A percentile compares a stretch with the other conserved stretches of the same genome.
These are phyloP conservation scores for Gisinianus flammeolus DNA, from an alignment of 2,888 invertebrate species.

Conservation along the genomic window DNA sequence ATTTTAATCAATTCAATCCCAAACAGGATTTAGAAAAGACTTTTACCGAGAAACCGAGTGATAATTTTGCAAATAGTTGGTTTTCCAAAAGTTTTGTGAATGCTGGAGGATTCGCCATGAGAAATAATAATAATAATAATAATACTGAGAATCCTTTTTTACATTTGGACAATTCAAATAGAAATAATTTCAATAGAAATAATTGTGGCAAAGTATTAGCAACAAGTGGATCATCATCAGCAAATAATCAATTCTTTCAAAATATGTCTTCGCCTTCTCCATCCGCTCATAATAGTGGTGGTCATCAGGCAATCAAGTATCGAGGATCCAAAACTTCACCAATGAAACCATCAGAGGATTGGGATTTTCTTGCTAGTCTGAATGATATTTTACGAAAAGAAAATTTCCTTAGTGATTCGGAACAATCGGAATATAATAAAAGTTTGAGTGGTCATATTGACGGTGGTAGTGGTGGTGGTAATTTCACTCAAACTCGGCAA, in stretches of 20 bases:
- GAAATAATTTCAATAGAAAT: not conserved
- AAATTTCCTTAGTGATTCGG: constrained; percentile 53
- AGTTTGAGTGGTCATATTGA: not conserved
- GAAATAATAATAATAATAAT: not conserved
- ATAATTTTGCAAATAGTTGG: constrained; percentile 46
- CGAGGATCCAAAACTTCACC: constrained; percentile 30
- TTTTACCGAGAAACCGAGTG: not conserved
- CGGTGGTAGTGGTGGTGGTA: not conserved
- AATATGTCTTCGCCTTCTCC: not conserved
- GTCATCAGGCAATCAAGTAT: not conserved
- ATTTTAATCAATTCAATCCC: not conserved
- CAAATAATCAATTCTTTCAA: not conserved
- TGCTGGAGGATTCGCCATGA: constrained; percentile 39
- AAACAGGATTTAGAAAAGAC: not conserved
- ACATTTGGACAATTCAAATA: not conserved
- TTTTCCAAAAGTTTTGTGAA: constrained; percentile 51
- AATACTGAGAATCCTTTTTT: not conserved
- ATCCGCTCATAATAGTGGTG: not conserved
- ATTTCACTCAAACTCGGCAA: not conserved
- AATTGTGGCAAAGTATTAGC: not conserved
- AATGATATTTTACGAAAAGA: constrained; percentile 56
- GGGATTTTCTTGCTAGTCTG: constrained; percentile 56
- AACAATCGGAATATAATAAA: constrained; percentile 20
- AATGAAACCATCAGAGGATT: constrained; percentile 45
- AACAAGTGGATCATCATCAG: not conserved